Evolutionary conservation across 2,113 vertebrate species (phyloP).

Genomic region (Octodon degus): DNA sequence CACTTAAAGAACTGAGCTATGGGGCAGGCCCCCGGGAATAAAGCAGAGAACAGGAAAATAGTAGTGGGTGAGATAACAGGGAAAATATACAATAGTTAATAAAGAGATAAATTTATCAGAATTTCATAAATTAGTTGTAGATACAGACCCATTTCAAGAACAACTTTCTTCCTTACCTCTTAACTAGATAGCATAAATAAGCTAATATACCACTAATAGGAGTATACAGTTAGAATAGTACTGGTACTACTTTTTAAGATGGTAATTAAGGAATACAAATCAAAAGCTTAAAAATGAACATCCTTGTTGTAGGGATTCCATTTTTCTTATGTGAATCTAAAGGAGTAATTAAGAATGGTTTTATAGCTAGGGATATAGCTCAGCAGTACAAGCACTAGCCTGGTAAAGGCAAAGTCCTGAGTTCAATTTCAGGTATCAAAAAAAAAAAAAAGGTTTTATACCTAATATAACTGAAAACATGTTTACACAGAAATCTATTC

Average conservation of each 20-base stretch:
- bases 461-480: neutral
- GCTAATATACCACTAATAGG: neutral
- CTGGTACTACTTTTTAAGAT: neutral
- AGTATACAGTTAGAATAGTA: neutral
- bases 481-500: neutral
- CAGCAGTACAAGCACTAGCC: too few species aligned
- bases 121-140: neutral
- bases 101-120: neutral
- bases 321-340: neutral
- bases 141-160: slow-evolving; percentile 10
- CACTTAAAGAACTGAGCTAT: too few species aligned
- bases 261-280: neutral
- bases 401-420: too few species aligned
- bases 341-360: neutral
- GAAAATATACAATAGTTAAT: neutral
- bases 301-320: neutral
- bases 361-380: neutral
- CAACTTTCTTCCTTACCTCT: slow-evolving; percentile 1
- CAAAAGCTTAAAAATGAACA: slow-evolving; percentile 54
- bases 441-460: too few species aligned
- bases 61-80: neutral
- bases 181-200: neutral
- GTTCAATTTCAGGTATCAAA: too few species aligned
- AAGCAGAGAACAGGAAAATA: neutral
- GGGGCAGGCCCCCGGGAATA: too few species aligned